Conservation (phyloP, 2,888 invertebrate genomes). For the Stenotaenia linearis region DNA sequence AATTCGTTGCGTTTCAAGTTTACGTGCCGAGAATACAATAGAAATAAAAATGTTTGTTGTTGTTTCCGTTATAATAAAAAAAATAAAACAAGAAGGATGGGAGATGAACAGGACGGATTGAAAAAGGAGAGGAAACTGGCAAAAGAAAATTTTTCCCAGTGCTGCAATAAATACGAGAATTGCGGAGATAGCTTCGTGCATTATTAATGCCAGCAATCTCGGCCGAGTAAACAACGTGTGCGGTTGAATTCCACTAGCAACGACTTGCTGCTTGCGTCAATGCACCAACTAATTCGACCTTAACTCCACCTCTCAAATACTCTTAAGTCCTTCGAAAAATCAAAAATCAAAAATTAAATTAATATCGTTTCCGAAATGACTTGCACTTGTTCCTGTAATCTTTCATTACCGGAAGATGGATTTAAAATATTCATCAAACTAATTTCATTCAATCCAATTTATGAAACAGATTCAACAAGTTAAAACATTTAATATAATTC, state of each 20-base stretch:
- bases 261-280: constrained; percentile 19
- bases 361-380: background rate
- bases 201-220: constrained; percentile 27
- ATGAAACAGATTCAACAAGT: background rate
- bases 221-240: constrained; percentile 27
- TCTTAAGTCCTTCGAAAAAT: background rate
- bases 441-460: background rate
- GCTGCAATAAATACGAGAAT: constrained; percentile 27
- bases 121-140: constrained; percentile 8
- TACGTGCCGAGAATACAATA: too few species aligned
- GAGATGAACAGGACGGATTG: background rate
- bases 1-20: too few species aligned
- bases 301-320: background rate
- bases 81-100: background rate
- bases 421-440: background rate
- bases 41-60: background rate
- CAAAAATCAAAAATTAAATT: background rate
- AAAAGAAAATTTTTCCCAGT: constrained; percentile 10
- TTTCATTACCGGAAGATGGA: background rate
- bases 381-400: background rate
- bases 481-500: background rate
- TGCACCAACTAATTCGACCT: constrained; percentile 12
- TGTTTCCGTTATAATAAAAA: background rate
- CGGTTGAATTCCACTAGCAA: constrained; percentile 15
- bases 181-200: constrained; percentile 27